Percentiles rank a stretch among this genome's conserved stretches.
Evolutionary conservation across 1,140 invertebrate genomes (phyloP).

Genomic region (Zaprionus taronus): DNA sequence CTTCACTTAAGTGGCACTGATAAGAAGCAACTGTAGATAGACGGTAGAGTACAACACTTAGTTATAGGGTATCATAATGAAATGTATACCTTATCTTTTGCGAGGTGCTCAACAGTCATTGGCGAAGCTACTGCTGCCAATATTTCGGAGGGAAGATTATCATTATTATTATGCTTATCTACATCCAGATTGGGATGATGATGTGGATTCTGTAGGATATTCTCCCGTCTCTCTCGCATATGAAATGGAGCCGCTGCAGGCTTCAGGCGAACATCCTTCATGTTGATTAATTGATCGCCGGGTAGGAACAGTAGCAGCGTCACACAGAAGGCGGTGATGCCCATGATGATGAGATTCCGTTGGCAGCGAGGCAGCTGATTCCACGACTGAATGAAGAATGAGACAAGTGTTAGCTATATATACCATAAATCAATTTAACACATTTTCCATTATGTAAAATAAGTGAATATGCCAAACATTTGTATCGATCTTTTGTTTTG

Average conservation of each 20-base stretch:
- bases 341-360: constrained; percentile 89
- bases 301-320: constrained; percentile 69
- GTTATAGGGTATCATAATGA: constrained; percentile 18
- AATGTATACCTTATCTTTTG: constrained; percentile 59
- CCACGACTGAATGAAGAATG: constrained; percentile 88
- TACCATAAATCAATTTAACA: background rate
- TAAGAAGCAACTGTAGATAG: constrained; percentile 16
- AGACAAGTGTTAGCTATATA: background rate
- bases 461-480: background rate
- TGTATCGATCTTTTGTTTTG: background rate
- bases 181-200: constrained; percentile 43
- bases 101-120: constrained; percentile 26
- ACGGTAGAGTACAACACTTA: constrained; percentile 7
- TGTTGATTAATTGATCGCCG: constrained; percentile 63
- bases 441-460: background rate
- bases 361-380: constrained; percentile 93
- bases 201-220: constrained; percentile 47
- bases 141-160: constrained; percentile 12
- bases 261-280: constrained; percentile 40
- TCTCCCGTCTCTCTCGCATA: constrained; percentile 19
- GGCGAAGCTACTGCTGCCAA: constrained; percentile 23
- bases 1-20: constrained; percentile 18
- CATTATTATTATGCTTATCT: constrained; percentile 19
- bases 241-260: constrained; percentile 52
- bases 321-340: constrained; percentile 74